Evolutionary conservation across 2,888 invertebrate species (phyloP).

Genomic region (Drosophila rubida): DNA sequence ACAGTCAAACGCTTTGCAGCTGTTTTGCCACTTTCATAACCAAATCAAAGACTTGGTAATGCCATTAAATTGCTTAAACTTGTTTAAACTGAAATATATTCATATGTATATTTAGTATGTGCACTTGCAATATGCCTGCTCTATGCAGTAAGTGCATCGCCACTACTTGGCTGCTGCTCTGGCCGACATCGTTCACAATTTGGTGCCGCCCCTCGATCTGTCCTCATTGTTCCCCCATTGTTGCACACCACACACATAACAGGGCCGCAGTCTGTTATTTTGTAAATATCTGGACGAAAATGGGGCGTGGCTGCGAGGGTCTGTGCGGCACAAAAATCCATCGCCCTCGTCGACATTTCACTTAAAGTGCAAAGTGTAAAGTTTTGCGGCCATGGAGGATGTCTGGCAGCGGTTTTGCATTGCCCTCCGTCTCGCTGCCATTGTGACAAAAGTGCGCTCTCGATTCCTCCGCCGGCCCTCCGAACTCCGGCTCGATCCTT

Average conservation of each 20-base stretch:
- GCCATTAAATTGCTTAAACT: not conserved
- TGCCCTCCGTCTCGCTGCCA: constrained; percentile 1
- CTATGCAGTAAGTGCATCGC: not conserved
- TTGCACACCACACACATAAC: constrained; percentile 5
- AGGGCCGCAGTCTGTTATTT: constrained; percentile 14
- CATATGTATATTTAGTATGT: not conserved
- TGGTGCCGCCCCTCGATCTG: not conserved
- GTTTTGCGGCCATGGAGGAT: constrained; percentile 63
- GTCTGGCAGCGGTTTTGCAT: constrained; percentile 34
- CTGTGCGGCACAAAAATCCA: constrained; percentile 48
- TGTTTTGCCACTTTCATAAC: no score
- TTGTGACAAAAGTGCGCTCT: not conserved
- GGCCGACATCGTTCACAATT: constrained; percentile 5
- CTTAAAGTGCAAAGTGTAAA: constrained; percentile 68
- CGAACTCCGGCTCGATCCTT: not conserved
- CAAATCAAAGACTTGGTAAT: no score
- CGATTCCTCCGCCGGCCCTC: not conserved
- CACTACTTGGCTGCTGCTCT: not conserved
- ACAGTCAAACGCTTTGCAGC: no score
- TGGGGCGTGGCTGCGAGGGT: constrained; percentile 38
- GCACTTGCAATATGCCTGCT: no score
- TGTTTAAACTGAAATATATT: not conserved
- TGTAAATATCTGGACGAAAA: constrained; percentile 30
- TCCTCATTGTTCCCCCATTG: constrained; percentile 12
- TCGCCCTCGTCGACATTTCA: constrained; percentile 47